Conservation (phyloP, 2,113 vertebrate genomes). For the Sinocyclocheilus anshuiensis region DNA sequence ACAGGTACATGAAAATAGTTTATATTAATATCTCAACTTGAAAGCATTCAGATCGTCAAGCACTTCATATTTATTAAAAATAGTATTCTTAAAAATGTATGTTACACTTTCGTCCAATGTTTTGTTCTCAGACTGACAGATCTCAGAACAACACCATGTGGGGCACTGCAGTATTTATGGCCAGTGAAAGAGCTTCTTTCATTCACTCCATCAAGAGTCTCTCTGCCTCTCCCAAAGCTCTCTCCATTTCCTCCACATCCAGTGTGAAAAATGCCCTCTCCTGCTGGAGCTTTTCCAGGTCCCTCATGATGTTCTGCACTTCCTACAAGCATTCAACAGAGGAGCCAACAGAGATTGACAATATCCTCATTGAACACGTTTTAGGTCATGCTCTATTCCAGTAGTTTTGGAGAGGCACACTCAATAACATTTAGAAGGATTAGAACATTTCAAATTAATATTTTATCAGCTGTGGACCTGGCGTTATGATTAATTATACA, state of each 20-base stretch:
- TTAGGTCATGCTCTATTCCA: conserved; percentile 2
- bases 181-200: conserved; percentile 7
- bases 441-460: conserved; percentile 20
- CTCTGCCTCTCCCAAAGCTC: conserved; percentile 70
- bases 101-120: not conserved
- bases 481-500: not conserved
- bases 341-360: not conserved
- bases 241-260: conserved; percentile 68
- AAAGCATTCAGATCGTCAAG: not conserved
- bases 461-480: not conserved
- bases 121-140: not conserved
- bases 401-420: conserved; percentile 18
- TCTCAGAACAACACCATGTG: not conserved
- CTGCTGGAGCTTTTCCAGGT: conserved; percentile 63
- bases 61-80: not conserved
- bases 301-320: conserved; percentile 66
- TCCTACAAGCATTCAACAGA: conserved; percentile 58
- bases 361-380: not conserved
- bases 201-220: conserved; percentile 54
- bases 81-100: not conserved
- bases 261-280: conserved; percentile 66
- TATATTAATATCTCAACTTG: not conserved
- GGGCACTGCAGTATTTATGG: not conserved
- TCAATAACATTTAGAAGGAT: not conserved
- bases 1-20: not conserved